phyloP scores from a whole-genome alignment of 2,888 invertebrate species.

The Leptodirus hochenwartii region DNA sequence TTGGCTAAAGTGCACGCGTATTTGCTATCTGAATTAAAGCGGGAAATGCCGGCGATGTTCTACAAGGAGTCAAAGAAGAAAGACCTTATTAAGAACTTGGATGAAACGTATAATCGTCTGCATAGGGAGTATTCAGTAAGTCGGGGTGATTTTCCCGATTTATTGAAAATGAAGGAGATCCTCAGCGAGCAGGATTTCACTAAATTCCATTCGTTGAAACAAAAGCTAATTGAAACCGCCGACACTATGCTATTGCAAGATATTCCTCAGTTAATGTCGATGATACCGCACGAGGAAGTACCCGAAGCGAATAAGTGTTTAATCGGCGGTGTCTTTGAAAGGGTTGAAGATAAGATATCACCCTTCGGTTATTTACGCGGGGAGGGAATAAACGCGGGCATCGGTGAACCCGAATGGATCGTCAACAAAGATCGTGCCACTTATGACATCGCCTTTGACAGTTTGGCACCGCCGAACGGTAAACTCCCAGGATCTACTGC shows the following conservation, averaged over 20 bases:
- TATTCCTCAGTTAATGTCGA: conserved; percentile 86
- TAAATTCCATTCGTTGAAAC: conserved; percentile 82
- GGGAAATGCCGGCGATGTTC: conserved; percentile 93
- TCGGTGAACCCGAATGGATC: conserved; percentile 92
- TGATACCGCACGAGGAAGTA: conserved; percentile 51
- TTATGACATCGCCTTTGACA: conserved; percentile 67
- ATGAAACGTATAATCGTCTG: conserved; percentile 69
- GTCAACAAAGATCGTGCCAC: conserved; percentile 72
- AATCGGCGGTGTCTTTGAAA: conserved; percentile 85
- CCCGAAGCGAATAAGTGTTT: no score
- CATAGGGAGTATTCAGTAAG: conserved; percentile 88
- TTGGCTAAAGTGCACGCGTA: conserved; percentile 97
- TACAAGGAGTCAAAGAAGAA: conserved; percentile 94
- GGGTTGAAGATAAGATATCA: conserved; percentile 55
- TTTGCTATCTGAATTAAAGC: conserved; percentile 81
- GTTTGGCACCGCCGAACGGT: conserved; percentile 70
- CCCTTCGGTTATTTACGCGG: conserved; percentile 88
- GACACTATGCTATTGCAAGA: conserved; percentile 91
- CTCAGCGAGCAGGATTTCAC: conserved; percentile 78
- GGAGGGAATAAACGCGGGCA: conserved; percentile 91
- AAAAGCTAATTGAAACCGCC: conserved; percentile 75
- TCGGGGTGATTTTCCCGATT: conserved; percentile 92
- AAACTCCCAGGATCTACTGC: conserved; percentile 83
- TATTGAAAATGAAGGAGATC: conserved; percentile 82
- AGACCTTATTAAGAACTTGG: conserved; percentile 83